Evolutionary conservation across 1,140 invertebrate species (phyloP), one percentile per base, ranked within the genome.

Genomic region (Drosophila takahashii): DNA sequence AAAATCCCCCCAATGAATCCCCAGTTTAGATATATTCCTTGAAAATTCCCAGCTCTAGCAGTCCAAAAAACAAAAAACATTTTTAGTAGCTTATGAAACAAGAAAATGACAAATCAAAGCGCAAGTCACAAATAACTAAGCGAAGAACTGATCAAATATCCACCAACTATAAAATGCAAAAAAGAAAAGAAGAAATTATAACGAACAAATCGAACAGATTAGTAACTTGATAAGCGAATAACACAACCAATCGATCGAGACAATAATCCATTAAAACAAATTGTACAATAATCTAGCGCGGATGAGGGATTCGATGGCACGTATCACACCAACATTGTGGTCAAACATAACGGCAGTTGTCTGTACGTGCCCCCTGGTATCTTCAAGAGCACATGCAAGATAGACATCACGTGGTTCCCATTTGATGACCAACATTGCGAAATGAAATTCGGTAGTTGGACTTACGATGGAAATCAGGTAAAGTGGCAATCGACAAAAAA

Each of bases 321-420:
- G 83, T 99, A 96, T 95, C 97, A 97, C 93, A 98, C 98, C 92
- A 99, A 99, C 94, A 97, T 99, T 94, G 97, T 99, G 93, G 97
- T 99, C 93, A 95, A 95, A 93, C 95, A 97, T 95, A 97, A 97
- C 94, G 98, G 98, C 93, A 97, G 95, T 94, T 98, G 97, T 94
- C 95, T 97, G 93, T 99, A 98, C 95, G 96, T 99, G 93, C 98
- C 98, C 90, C 98, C 98, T 92, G 91, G 97, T 94, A 99, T 99
- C 94, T 99, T 99, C 95, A 98, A 98, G 95, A 98, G 97, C 95
- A 98, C 97, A 94, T 99, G 98, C 95, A 97, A 98, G 94, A 99
- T 99, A 94, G 97, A 99, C 95, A 99, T 99, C 94, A 98, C 97
- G 91, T 98, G 97, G 97, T 99, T 99, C 94, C 98, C 98, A 92